Evolutionary conservation across 2,797 vertebrate species (phyloP), one percentile per base, ranked within the genome.

Genomic region (Leucoraja ocellata): DNA sequence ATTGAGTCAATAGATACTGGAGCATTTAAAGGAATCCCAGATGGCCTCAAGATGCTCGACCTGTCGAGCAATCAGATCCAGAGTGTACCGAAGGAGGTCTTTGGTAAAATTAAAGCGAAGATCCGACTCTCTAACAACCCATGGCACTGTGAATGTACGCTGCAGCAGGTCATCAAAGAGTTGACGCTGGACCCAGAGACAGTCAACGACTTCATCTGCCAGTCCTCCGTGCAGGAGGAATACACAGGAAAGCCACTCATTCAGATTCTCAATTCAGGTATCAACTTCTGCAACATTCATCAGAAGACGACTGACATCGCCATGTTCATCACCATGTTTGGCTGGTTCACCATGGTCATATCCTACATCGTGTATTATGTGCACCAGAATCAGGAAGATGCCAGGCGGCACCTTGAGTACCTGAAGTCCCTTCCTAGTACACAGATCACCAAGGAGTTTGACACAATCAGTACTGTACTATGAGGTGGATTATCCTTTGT

Each of bases 271-370:
- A 98, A 98, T 84, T 97, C 98, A 0, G 98, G 98, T 0, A 97
- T 97, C 95, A 99, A 98, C 95, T 97, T 99, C 95, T 99, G 99
- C 95, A 97, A 97, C 92, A 96, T 96, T 90, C 98, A 97, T 91
- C 98, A 96, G 94, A 98, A 97, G 96, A 99, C 97, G 93, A 99
- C 96, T 0, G 98, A 99, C 0, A 96, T 98, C 84, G 98, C 98
- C 95, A 97, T 98, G 98, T 97, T 99, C 23, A 95, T 99, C 95
- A 97, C 98, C 94, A 98, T 99, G 99, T 99, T 98, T 0, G 98
- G 96, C 32, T 99, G 98, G 98, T 98, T 99, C 91, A 93, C 98
- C 93, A 98, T 99, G 98, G 98, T 99, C 93, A 97, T 98, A 0
- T 95, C 95, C 23, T 99, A 99, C 0, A 96, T 99, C 0, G 96